Conservation (phyloP, 2,888 invertebrate species). For the Clistopyga incitator region DNA sequence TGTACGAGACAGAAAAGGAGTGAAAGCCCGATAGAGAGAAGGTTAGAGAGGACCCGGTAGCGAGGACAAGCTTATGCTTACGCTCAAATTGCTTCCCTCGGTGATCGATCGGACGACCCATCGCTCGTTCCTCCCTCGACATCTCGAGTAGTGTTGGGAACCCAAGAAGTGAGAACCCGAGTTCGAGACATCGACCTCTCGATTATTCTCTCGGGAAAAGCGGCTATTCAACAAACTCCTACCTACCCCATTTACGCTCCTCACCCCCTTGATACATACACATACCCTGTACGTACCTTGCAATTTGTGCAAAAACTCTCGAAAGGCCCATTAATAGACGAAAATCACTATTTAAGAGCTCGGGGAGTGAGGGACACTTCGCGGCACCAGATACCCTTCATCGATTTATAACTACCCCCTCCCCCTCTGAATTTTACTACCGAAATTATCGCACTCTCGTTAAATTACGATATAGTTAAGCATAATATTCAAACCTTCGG, state of each 20-base stretch:
- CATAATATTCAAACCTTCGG: not conserved
- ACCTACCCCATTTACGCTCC: not conserved
- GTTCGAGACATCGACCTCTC: conserved; percentile 45
- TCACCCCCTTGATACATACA: conserved; percentile 4
- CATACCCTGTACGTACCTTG: not conserved
- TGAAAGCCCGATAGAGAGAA: conserved; percentile 20
- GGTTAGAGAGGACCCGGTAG: conserved; percentile 33
- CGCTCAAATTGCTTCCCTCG: conserved; percentile 54
- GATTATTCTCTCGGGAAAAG: conserved; percentile 26
- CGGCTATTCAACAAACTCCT: not conserved
- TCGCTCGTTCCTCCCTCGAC: conserved; percentile 20
- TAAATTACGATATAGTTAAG: not conserved
- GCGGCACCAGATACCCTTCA: not conserved
- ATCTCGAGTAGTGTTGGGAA: conserved; percentile 31
- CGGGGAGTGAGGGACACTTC: not conserved
- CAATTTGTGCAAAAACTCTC: conserved; percentile 5
- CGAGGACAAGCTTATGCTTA: conserved; percentile 54
- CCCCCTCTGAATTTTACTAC: not conserved
- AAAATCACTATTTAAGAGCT: conserved; percentile 16
- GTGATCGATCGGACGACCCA: conserved; percentile 48
- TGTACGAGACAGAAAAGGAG: conserved; percentile 1
- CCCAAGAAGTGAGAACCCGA: conserved; percentile 17
- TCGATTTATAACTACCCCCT: not conserved
- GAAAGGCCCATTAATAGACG: not conserved
- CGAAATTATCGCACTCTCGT: not conserved